Conservation (phyloP, 2,888 invertebrate genomes). For the Euplagia quadripunctaria region DNA sequence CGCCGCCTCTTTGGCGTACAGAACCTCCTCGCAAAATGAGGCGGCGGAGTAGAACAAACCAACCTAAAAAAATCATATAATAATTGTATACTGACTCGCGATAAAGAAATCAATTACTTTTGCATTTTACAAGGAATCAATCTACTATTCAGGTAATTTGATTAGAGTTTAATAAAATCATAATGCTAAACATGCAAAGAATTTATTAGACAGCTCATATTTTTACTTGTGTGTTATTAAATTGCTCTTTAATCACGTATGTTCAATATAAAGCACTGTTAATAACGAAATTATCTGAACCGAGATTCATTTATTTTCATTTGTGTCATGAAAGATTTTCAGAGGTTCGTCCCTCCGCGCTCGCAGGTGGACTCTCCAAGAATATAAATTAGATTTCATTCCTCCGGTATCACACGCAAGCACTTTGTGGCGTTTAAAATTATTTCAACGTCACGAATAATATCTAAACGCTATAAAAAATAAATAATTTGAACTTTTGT, state of each 20-base stretch:
- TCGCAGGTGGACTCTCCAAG: constrained; percentile 4
- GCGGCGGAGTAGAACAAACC: too few species aligned
- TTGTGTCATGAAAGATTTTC: constrained; percentile 62
- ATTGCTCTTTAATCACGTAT: not conserved
- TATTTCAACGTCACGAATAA: constrained; percentile 23
- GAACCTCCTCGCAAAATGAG: too few species aligned
- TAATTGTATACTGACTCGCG: not conserved
- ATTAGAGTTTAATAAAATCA: not conserved
- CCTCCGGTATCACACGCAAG: constrained; percentile 39
- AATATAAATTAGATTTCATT: constrained; percentile 13
- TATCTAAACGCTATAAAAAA: not conserved
- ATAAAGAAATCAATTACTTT: not conserved
- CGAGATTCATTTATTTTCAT: constrained; percentile 69
- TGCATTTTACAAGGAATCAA: not conserved
- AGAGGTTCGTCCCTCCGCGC: constrained; percentile 31
- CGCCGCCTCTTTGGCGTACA: too few species aligned
- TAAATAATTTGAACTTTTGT: not conserved
- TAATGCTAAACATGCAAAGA: not conserved
- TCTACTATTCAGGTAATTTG: not conserved
- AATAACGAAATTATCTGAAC: constrained; percentile 48
- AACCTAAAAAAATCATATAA: not conserved
- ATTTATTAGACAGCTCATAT: not conserved
- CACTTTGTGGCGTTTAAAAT: constrained; percentile 42
- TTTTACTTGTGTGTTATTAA: not conserved
- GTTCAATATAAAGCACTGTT: constrained; percentile 32